Evolutionary conservation across 2,888 invertebrate species (phyloP), one percentile per base, ranked within the genome.

Genomic region (Craniophora ligustri): DNA sequence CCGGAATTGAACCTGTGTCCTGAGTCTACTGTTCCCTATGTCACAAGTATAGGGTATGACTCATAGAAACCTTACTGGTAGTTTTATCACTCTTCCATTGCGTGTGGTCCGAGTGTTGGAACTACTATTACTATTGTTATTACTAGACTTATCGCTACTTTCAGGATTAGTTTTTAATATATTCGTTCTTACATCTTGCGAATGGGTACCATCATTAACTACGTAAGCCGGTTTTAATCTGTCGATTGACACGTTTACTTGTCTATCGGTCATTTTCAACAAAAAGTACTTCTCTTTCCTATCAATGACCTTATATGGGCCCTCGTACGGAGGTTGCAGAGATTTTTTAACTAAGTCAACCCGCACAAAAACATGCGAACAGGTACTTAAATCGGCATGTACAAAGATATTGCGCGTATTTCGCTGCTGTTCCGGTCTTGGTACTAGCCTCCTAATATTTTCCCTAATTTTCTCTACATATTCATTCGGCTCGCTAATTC

Each of bases 201-300:
- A n/a, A n/a, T n/a, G n/a, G 4, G 15, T 14, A 15, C 15, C 10
- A 3, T 32, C 32, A 2, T 32, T 10, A 14, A 18, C 2, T 13
- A 32, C 21, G n/a, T 42, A 32, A 3, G 32, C 42, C 2, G 42
- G 42, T 14, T 42, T 42, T 10, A 41, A 15, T 19, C 41, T 41
- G 11, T 41, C 41, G 31, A 31, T 41, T 3, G 19, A 31, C 2
- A 31, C 18, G 23, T 10, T 31, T 41, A 15, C n/a, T 5, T 41
- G 30, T 6, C 41, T 7, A n/a, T 41, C 11, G 13, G 5, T 10
- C 10, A 21, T 13, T 11, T 32, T 19, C 16, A 32, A 16, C 10
- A 4, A 2, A 16, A 32, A 32, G 15, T 15, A 10, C 10, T 32
- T 32, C 6, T 32, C 15, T 10, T 8, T 16, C 10, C 32, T 16